Evolutionary conservation across 2,888 invertebrate genomes (phyloP), one percentile per base, ranked within the genome.

Genomic region (Leptinotarsa haldemani): DNA sequence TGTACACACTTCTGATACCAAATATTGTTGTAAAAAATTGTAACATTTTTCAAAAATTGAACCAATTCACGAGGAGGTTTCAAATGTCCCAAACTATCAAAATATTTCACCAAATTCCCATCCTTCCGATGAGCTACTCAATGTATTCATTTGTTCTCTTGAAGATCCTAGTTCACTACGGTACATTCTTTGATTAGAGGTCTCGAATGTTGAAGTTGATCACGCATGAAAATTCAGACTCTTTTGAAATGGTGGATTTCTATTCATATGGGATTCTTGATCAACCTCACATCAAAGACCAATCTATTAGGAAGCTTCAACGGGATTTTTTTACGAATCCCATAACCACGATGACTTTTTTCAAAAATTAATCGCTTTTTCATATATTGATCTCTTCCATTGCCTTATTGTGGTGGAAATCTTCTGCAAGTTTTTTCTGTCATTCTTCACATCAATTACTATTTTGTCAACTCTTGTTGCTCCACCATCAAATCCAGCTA

Each of bases 191-290:
- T 9, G 40, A 40, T 40, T 40, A 2, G 9, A 40, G 40, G 40
- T 40, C 9, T 40, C 40, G 30, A 30, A 30, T 30, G 9, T 30
- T 30, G 30, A 9, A 30, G 30, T 30, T 5, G 40, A 40, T 40
- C 30, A 30, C 30, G 5, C 30, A 30, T 30, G 7, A 30, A 7
- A 30, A 30, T 48, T 15, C 61, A 69, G 22, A 80, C 73, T 15
- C 78, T 78, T 58, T 75, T 48, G 76, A 80, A 80, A 74, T 78
- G 13, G 15, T 69, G 65, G 46, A 79, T 77, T 47, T 75, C 67
- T 12, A 77, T n/a, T 22, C 46, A 22, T 30, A 70, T 67, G 15
- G 70, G 71, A 74, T 66, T 77, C 13, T 67, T 50, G 13, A 68
- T 47, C 22, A 78, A 46, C 13, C 78, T 73, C 25, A 73, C 20